phyloP scores from a whole-genome alignment of 2,888 invertebrate genomes.

The Agriopis marginaria region DNA sequence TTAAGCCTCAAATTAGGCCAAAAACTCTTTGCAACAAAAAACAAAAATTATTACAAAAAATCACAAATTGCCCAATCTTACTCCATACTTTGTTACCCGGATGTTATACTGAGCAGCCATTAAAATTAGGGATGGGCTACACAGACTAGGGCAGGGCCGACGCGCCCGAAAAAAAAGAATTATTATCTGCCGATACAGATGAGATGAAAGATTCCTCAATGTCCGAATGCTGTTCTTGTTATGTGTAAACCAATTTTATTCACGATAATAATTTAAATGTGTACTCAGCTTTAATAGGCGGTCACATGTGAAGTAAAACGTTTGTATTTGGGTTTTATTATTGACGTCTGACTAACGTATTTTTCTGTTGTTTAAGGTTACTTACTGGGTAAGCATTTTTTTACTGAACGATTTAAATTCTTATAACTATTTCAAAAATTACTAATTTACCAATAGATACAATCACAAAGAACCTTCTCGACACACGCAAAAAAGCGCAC shows the following conservation, averaged over 20 bases:
- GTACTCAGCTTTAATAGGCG: not conserved
- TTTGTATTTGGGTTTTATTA: not conserved
- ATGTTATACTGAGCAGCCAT: constrained; percentile 83
- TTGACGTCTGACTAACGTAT: not conserved
- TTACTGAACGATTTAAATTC: not conserved
- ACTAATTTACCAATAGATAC: not conserved
- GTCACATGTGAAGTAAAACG: not conserved
- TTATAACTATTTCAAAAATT: too few relatives aligned
- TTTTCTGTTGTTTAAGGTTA: too few relatives aligned
- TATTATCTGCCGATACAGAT: constrained; percentile 79
- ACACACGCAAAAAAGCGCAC: constrained; percentile 50
- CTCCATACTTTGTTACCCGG: constrained; percentile 78
- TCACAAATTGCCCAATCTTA: constrained; percentile 45
- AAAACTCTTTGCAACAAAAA: not conserved
- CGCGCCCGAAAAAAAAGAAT: constrained; percentile 75
- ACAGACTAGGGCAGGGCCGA: constrained; percentile 80
- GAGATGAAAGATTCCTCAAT: constrained; percentile 83
- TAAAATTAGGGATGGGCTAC: constrained; percentile 86
- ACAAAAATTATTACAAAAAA: constrained; percentile 32
- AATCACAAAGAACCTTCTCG: not conserved
- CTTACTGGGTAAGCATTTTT: not conserved
- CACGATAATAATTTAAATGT: constrained; percentile 40
- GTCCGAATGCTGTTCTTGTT: constrained; percentile 77
- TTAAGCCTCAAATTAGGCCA: not conserved
- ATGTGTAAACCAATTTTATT: constrained; percentile 76